A percentile compares a stretch with the other conserved stretches of the same genome.
phyloP scores from a whole-genome alignment of 2,888 invertebrate species.

The Microchrysa polita region DNA sequence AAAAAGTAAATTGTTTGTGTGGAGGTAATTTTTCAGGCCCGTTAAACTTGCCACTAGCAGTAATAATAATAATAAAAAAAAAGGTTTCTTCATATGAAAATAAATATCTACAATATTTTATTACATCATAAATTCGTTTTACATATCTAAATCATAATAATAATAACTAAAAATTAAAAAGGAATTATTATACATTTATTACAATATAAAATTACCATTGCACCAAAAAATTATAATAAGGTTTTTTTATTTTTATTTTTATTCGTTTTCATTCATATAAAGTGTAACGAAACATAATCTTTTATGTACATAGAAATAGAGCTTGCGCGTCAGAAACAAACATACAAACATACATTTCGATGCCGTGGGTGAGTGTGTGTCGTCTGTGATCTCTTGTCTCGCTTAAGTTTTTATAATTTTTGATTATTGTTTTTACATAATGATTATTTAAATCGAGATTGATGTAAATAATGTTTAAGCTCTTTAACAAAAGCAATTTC shows the following conservation, averaged over 20 bases:
- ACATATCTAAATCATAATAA: slow-evolving; percentile 42
- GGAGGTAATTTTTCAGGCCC: slow-evolving; percentile 15
- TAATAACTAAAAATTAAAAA: slow-evolving; percentile 33
- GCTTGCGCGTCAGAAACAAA: not conserved
- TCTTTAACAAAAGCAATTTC: slow-evolving; percentile 35
- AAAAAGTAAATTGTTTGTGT: slow-evolving; percentile 9
- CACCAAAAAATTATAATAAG: slow-evolving; percentile 42
- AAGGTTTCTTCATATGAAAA: slow-evolving; percentile 36
- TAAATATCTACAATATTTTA: slow-evolving; percentile 44
- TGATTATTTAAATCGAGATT: not conserved
- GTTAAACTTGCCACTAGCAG: no score
- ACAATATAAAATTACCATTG: slow-evolving; percentile 43
- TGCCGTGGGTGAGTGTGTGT: slow-evolving; percentile 24
- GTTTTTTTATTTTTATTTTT: slow-evolving; percentile 4
- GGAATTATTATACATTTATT: slow-evolving; percentile 35
- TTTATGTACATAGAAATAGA: not conserved
- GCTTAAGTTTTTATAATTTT: slow-evolving; percentile 28
- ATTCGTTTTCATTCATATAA: no score
- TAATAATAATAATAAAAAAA: slow-evolving; percentile 12
- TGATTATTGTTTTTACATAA: slow-evolving; percentile 16
- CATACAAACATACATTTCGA: not conserved
- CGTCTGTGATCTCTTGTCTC: no score
- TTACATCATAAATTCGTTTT: slow-evolving; percentile 35
- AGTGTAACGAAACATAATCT: no score
- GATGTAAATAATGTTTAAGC: slow-evolving; percentile 10